Conservation (phyloP, 2,888 invertebrate genomes). For the Phania funesta region DNA sequence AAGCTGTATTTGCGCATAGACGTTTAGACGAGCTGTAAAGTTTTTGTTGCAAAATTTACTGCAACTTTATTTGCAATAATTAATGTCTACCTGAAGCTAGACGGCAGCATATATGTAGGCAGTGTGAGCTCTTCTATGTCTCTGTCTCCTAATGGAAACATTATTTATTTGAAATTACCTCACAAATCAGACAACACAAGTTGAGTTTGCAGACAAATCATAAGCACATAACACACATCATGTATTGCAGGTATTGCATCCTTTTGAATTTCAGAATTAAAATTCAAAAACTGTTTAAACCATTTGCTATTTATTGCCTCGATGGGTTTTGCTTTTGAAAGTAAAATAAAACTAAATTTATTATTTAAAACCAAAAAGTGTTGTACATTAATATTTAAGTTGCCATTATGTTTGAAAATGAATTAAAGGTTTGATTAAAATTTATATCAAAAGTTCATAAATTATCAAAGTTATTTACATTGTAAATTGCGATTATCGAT, state of each 20-base stretch:
- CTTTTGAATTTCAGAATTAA: background rate
- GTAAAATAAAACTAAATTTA: background rate
- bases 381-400: background rate
- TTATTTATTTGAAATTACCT: too few species aligned
- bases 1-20: background rate
- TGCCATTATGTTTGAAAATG: background rate
- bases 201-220: too few species aligned
- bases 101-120: too few species aligned
- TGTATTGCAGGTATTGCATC: too few species aligned
- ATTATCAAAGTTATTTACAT: constrained; percentile 12
- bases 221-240: too few species aligned
- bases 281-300: background rate
- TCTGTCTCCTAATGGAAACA: too few species aligned
- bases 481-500: background rate
- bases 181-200: too few species aligned
- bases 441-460: background rate
- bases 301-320: background rate
- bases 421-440: background rate
- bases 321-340: background rate
- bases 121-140: too few species aligned
- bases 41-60: background rate
- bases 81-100: background rate
- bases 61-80: background rate
- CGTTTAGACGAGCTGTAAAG: background rate
- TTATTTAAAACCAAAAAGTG: constrained; percentile 10